These are phyloP conservation scores for Eupelmus urozonus DNA, from an alignment of 2,888 invertebrate genomes.

Conservation along the genomic window DNA sequence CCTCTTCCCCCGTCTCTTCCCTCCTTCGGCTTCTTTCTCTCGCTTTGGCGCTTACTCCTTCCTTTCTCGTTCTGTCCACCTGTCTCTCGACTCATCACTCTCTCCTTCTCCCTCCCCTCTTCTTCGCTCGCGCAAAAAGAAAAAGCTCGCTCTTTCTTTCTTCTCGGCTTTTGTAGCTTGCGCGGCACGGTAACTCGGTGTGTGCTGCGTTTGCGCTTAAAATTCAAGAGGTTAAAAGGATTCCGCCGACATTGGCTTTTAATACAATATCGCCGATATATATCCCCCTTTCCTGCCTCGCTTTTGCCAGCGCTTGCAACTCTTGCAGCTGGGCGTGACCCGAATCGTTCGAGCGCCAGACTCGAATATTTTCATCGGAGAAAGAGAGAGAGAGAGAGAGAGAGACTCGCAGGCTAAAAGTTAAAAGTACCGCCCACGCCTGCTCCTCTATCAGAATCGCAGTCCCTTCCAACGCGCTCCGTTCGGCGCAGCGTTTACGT, in stretches of 20 bases:
- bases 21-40: not conserved
- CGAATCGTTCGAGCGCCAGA: too few species aligned
- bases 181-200: too few species aligned
- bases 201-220: conserved; percentile 47
- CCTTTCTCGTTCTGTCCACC: not conserved
- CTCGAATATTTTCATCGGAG: not conserved
- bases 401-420: too few species aligned
- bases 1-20: not conserved
- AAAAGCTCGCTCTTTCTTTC: not conserved
- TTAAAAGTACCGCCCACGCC: too few species aligned
- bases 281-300: not conserved
- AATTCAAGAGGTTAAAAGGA: conserved; percentile 53
- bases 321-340: not conserved
- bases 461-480: too few species aligned
- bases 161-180: not conserved
- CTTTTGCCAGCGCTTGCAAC: not conserved
- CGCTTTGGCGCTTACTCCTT: not conserved
- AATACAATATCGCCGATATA: conserved; percentile 41
- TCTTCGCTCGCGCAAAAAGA: not conserved
- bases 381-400: too few species aligned
- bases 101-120: not conserved
- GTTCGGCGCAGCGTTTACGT: too few species aligned
- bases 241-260: conserved; percentile 43
- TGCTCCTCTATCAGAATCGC: too few species aligned
- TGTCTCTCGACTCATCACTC: conserved; percentile 13